Evolutionary conservation across 2,888 invertebrate genomes (phyloP), one percentile per base, ranked within the genome.

Genomic region (Gastracanthus pulcherrimus): DNA sequence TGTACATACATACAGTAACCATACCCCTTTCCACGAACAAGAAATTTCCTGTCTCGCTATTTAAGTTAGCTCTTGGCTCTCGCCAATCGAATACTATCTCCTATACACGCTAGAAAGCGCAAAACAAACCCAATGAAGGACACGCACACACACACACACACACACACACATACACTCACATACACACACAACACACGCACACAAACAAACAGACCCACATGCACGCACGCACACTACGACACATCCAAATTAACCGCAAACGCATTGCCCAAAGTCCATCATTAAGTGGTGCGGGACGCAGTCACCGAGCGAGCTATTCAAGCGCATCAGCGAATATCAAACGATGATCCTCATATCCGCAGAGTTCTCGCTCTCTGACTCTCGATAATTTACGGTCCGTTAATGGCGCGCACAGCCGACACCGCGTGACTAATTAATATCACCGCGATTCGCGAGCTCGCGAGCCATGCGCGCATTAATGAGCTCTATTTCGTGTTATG

Each of bases 381-480:
- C 31, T 64, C 38, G 3, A 76, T 76, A 76, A 76, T 66, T 76
- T 51, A 76, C 51, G 11, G n/a, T 26, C 13, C 38, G 55, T n/a
- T 76, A 76, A 76, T 76, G 75, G 66, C 23, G 29, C 55, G 62
- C 26, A 45, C 16, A 38, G 19, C 29, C 45, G 51, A 55, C 48
- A 36, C 51, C 11, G 55, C 36, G 51, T 76, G 75, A 76, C 75
- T 76, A 76, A 76, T 76, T 76, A 76, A 76, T 76, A 55, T 66
- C 38, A 4, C 7, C 6, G n/a, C 6, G n/a, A 26, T 67, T 16
- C 29, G 7, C 45, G 36, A 31, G n/a, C n/a, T n/a, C n/a, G n/a
- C n/a, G n/a, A n/a, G n/a, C n/a, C n/a, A n/a, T n/a, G n/a, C n/a
- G n/a, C n/a, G n/a, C n/a, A n/a, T n/a, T n/a, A n/a, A n/a, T n/a